Evolutionary conservation across 2,888 invertebrate genomes (phyloP).

Genomic region (Tenthredo distinguenda): DNA sequence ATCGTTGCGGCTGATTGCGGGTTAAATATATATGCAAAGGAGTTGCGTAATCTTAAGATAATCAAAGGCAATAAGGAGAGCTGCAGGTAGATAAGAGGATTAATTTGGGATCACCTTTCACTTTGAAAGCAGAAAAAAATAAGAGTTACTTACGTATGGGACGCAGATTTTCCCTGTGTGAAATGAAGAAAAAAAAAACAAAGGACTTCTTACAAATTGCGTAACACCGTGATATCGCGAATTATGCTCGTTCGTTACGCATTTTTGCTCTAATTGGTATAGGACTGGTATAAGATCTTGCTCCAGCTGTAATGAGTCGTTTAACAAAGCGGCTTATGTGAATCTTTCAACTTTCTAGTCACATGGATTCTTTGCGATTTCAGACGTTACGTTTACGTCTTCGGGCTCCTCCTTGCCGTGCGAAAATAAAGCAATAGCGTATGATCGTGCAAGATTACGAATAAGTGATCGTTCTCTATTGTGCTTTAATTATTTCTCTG

Average conservation of each 20-base stretch:
- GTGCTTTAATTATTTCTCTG: background rate
- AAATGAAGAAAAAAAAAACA: background rate
- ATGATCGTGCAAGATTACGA: background rate
- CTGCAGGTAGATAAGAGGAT: slow-evolving; percentile 12
- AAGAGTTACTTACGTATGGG: background rate
- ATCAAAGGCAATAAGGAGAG: background rate
- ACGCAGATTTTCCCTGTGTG: background rate
- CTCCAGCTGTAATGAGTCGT: slow-evolving; percentile 53
- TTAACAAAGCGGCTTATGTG: slow-evolving; percentile 61
- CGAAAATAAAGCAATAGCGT: slow-evolving; percentile 1
- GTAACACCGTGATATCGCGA: slow-evolving; percentile 9
- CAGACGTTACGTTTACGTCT: slow-evolving; percentile 36
- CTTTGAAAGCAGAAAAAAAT: background rate
- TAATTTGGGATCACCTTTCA: slow-evolving; percentile 9
- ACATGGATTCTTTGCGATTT: slow-evolving; percentile 21
- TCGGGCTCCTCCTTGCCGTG: slow-evolving; percentile 47
- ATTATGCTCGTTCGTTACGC: slow-evolving; percentile 34
- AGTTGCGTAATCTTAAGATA: slow-evolving; percentile 17
- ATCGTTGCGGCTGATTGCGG: slow-evolving; percentile 58
- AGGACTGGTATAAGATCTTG: slow-evolving; percentile 57
- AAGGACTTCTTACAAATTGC: background rate
- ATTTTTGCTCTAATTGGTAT: slow-evolving; percentile 61
- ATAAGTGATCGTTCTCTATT: background rate
- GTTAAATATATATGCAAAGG: slow-evolving; percentile 25
- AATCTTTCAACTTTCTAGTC: slow-evolving; percentile 50